Evolutionary conservation across 2,113 vertebrate species (phyloP).

Genomic region (Euleptes europaea): DNA sequence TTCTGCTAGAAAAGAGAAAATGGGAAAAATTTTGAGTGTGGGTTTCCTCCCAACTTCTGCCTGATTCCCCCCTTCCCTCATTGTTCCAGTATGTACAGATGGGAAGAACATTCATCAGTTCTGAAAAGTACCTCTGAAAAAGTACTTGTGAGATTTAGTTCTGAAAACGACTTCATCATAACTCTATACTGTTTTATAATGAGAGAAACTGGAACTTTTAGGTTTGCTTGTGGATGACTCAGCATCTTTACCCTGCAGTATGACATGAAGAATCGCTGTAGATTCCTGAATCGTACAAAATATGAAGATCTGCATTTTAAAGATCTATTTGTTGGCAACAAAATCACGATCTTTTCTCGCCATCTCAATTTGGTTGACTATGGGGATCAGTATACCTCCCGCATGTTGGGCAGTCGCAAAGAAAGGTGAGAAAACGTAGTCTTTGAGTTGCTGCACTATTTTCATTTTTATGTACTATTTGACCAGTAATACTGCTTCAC

Average conservation of each 20-base stretch:
- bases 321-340: slow-evolving; percentile 92
- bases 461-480: background rate
- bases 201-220: background rate
- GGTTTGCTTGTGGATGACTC: background rate
- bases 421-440: slow-evolving; percentile 81
- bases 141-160: too few species aligned
- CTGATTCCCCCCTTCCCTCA: background rate
- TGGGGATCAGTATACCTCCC: slow-evolving; percentile 90
- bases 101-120: background rate
- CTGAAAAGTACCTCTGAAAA: background rate
- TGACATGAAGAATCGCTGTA: slow-evolving; percentile 90
- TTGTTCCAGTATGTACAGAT: background rate
- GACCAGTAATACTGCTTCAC: background rate
- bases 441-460: background rate
- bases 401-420: slow-evolving; percentile 88
- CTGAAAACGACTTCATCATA: background rate
- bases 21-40: too few species aligned
- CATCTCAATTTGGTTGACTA: slow-evolving; percentile 90
- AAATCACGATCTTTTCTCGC: slow-evolving; percentile 88
- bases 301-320: slow-evolving; percentile 83
- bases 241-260: slow-evolving; percentile 74
- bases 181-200: background rate
- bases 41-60: background rate
- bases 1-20: too few species aligned
- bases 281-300: slow-evolving; percentile 86